A percentile compares a stretch with the other conserved stretches of the same genome.
phyloP scores from a whole-genome alignment of 2,797 vertebrate genomes.

The Valencia hispanica region DNA sequence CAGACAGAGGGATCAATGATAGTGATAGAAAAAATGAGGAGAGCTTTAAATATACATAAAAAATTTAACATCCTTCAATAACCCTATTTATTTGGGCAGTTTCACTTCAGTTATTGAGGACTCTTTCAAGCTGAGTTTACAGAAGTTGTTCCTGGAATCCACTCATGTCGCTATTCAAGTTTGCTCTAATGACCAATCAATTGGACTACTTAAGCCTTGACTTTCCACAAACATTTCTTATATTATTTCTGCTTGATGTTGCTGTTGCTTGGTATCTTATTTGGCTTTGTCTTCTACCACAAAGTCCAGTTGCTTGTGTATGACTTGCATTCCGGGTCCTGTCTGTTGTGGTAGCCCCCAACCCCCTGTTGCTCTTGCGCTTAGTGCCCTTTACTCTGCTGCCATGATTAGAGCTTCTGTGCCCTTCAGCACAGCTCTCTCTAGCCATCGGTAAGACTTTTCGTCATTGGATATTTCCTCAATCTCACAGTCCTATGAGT shows the following conservation, averaged over 20 bases:
- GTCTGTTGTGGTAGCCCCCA: too few species aligned
- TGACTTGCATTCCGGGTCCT: background rate
- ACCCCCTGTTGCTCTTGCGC: too few species aligned
- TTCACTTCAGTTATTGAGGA: background rate
- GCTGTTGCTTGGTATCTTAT: background rate
- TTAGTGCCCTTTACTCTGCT: too few species aligned
- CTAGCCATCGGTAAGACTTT: too few species aligned
- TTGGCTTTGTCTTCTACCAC: background rate
- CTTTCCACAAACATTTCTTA: background rate
- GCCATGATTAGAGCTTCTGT: too few species aligned
- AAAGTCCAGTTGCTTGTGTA: background rate
- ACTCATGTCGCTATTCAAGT: background rate
- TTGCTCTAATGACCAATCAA: background rate
- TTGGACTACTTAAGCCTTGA: background rate
- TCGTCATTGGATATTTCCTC: too few species aligned
- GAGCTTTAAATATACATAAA: background rate
- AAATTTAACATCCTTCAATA: too few species aligned
- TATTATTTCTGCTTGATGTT: background rate
- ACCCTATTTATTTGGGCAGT: background rate
- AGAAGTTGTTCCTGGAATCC: background rate
- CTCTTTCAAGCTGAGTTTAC: background rate
- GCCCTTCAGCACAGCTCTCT: too few species aligned
- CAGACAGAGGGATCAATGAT: constrained; percentile 6
- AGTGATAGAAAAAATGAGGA: background rate
- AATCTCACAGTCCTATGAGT: too few species aligned